Percentiles rank a stretch among this genome's conserved stretches.
phyloP scores from a whole-genome alignment of 2,888 invertebrate species.

The Carterocephalus palaemon region DNA sequence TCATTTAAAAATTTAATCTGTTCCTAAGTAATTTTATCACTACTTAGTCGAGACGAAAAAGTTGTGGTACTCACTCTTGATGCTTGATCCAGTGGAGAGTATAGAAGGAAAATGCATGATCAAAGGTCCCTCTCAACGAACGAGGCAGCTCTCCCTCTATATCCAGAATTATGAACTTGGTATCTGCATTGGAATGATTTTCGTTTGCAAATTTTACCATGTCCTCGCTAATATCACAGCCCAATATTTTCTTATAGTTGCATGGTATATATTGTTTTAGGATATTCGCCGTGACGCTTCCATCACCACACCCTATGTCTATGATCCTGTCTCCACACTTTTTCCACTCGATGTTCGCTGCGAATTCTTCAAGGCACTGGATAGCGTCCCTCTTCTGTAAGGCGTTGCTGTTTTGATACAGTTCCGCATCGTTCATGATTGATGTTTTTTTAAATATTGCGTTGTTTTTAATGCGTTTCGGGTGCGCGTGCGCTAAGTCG shows the following conservation, averaged over 20 bases:
- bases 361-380: constrained; percentile 82
- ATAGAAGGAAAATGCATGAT: constrained; percentile 87
- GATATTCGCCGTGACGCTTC: constrained; percentile 81
- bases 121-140: constrained; percentile 73
- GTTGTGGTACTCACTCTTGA: constrained; percentile 77
- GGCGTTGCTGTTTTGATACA: constrained; percentile 83
- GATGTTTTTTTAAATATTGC: constrained; percentile 28
- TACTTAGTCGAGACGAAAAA: too few relatives aligned
- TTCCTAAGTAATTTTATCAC: too few relatives aligned
- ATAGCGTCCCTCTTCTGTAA: constrained; percentile 81
- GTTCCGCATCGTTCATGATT: constrained; percentile 79
- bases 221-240: constrained; percentile 83
- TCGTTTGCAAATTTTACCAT: constrained; percentile 84
- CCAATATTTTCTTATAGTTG: constrained; percentile 75
- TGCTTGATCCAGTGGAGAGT: constrained; percentile 89
- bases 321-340: constrained; percentile 63
- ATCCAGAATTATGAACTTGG: constrained; percentile 77
- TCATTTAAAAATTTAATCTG: too few relatives aligned
- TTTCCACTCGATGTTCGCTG: constrained; percentile 78
- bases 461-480: constrained; percentile 31
- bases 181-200: constrained; percentile 64
- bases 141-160: constrained; percentile 75
- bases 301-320: constrained; percentile 88
- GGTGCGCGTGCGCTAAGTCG: constrained; percentile 53
- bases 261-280: constrained; percentile 81